Evolutionary conservation across 2,888 invertebrate species (phyloP), one percentile per base, ranked within the genome.

Genomic region (Rotaria sp.): DNA sequence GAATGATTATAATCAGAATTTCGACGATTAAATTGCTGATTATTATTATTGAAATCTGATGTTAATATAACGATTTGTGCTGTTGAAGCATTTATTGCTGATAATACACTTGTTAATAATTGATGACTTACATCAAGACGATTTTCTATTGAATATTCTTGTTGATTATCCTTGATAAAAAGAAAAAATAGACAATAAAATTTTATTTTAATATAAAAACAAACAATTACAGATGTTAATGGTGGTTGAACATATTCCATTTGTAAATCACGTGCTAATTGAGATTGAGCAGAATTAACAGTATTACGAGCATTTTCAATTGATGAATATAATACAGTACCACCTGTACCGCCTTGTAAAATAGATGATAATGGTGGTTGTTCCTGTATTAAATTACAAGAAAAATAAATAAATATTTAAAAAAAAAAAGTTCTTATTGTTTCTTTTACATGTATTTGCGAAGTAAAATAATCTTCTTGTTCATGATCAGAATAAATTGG

Each of bases 31-130:
- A 35, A 8, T 67, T 67, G 67, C 38, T 67, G 67, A 67, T 35
- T 67, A 35, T 35, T 67, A 35, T 35, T 30, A 38, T 38, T 67
- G 3, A 67, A 21, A 80, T 80, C 80, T 26, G 86, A 75, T 80
- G 86, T 86, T 45, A 86, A 50, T 15, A 80, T 85, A 52, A 86
- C 80, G 13, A 97, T 95, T 92, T 97, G 96, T 18, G 99, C 99
- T 0, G 98, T 99, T 86, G 98, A 98, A 0, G 98, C 98, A 92
- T 96, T 98, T 97, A 99, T 98, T 87, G 97, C 97, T 11, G 97
- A 97, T 89, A 99, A 95, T 91, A 98, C 96, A 85, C 96, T 96
- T 88, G 96, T 96, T 87, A 99, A 96, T 88, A 95, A 96, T 92
- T 98, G 97, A 91, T 96, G 96, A 91, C 95, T 95, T 86, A 96